These are phyloP conservation scores for Salpingus planirostris DNA, from an alignment of 2,888 invertebrate genomes.

Conservation along the genomic window DNA sequence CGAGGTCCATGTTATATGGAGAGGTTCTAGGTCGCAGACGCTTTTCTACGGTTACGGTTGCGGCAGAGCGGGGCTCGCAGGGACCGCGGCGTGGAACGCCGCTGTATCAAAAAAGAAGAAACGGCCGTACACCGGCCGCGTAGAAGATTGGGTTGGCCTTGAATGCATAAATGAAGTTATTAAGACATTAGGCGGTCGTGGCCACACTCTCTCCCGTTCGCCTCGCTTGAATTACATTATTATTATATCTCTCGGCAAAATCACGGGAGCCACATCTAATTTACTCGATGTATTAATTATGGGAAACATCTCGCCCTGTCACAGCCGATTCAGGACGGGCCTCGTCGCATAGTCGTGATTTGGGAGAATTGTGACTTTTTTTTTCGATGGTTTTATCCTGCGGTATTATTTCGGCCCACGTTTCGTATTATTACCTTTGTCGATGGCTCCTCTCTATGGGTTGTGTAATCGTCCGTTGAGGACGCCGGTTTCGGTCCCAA, in stretches of 20 bases:
- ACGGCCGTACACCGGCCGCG: constrained; percentile 16
- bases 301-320: constrained; percentile 29
- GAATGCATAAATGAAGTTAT: constrained; percentile 43
- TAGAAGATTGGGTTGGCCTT: constrained; percentile 36
- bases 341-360: constrained; percentile 17
- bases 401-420: no score
- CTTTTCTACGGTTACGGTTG: no score
- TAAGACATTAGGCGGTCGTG: constrained; percentile 42
- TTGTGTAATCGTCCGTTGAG: constrained; percentile 4
- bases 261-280: constrained; percentile 39
- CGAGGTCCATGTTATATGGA: no score
- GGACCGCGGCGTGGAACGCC: no score
- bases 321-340: constrained; percentile 10
- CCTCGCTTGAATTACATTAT: constrained; percentile 36
- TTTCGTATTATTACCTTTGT: no score
- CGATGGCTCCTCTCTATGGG: constrained; percentile 2
- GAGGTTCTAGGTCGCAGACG: no score
- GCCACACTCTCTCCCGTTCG: constrained; percentile 37
- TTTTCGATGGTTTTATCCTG: no score
- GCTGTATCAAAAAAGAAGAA: constrained; percentile 17
- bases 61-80: no score
- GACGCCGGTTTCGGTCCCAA: no score
- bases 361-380: constrained; percentile 17
- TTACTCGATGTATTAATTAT: constrained; percentile 39
- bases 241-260: constrained; percentile 39